A percentile compares a stretch with the other conserved stretches of the same genome.
These are phyloP conservation scores for Mormyrops attenuatus DNA, from an alignment of 2,797 vertebrate species.

Conservation along the genomic window DNA sequence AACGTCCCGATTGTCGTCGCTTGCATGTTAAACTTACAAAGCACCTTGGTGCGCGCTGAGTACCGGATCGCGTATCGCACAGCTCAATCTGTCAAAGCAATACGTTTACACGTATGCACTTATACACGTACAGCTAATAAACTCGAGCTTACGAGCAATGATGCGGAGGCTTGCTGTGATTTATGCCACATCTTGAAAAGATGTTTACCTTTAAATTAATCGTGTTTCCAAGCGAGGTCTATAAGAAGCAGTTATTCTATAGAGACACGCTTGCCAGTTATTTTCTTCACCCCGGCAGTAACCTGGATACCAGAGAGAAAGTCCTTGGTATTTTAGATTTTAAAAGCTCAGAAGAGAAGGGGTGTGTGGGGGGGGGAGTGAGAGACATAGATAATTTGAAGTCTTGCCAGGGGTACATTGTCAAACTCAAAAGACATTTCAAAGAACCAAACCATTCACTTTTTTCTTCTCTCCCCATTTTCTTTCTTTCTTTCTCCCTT, in stretches of 20 bases:
- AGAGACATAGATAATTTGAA: constrained; percentile 59
- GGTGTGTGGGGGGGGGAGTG: constrained; percentile 43
- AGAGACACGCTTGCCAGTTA: constrained; percentile 51
- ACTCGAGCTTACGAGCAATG: neutral
- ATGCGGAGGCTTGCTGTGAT: constrained; percentile 14
- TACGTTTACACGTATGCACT: neutral
- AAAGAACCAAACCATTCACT: constrained; percentile 64
- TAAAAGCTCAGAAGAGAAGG: constrained; percentile 56
- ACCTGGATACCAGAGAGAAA: constrained; percentile 57
- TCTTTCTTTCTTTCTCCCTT: constrained; percentile 38
- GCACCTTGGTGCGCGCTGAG: neutral
- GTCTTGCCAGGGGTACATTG: constrained; percentile 67
- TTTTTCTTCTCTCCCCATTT: constrained; percentile 45
- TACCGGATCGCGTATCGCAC: neutral
- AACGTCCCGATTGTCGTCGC: neutral
- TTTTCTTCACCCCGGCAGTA: constrained; percentile 51
- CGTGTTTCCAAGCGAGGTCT: constrained; percentile 41
- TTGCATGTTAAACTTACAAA: neutral
- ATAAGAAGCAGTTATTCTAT: constrained; percentile 49
- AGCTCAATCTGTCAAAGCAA: neutral
- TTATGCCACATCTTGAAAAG: constrained; percentile 28
- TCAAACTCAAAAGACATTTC: constrained; percentile 69
- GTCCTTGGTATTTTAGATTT: constrained; percentile 60
- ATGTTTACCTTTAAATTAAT: constrained; percentile 50
- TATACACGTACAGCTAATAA: constrained; percentile 16